phyloP scores from a whole-genome alignment of 1,140 invertebrate genomes.

The Brachionus calyciflorus region DNA sequence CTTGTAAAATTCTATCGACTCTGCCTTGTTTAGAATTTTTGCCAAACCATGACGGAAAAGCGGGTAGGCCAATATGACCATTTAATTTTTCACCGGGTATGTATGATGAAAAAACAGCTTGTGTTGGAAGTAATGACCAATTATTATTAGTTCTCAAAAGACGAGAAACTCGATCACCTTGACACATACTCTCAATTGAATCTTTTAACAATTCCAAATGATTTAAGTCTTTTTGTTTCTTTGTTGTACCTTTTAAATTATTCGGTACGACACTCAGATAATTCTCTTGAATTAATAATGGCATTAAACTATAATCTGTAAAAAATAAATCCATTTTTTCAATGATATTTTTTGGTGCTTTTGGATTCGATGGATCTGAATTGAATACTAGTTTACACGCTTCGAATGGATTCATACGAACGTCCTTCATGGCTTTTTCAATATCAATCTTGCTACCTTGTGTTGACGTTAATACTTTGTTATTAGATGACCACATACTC shows the following conservation, averaged over 20 bases:
- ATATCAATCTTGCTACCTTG: conserved; percentile 62
- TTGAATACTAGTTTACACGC: conserved; percentile 84
- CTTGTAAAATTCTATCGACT: conserved; percentile 73
- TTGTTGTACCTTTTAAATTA: background rate
- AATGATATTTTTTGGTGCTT: conserved; percentile 64
- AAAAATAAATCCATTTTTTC: conserved; percentile 76
- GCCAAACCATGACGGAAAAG: conserved; percentile 91
- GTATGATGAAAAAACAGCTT: conserved; percentile 84
- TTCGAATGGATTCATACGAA: conserved; percentile 89
- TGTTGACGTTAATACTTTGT: conserved; percentile 60
- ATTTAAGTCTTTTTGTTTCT: conserved; percentile 49
- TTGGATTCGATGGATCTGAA: conserved; percentile 63
- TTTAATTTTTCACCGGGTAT: conserved; percentile 80
- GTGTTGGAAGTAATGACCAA: conserved; percentile 81
- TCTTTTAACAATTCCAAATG: conserved; percentile 70
- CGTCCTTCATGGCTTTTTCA: conserved; percentile 70
- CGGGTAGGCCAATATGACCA: conserved; percentile 75
- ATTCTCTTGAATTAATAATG: conserved; percentile 96
- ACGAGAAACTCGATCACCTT: conserved; percentile 80
- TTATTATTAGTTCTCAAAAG: conserved; percentile 71
- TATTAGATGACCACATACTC: conserved; percentile 70
- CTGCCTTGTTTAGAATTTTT: conserved; percentile 75
- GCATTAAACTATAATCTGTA: conserved; percentile 88
- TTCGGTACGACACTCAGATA: conserved; percentile 74
- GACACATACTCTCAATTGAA: conserved; percentile 77